These are phyloP conservation scores for Deroplatys truncata DNA, from an alignment of 2,888 invertebrate species.

Conservation along the genomic window DNA sequence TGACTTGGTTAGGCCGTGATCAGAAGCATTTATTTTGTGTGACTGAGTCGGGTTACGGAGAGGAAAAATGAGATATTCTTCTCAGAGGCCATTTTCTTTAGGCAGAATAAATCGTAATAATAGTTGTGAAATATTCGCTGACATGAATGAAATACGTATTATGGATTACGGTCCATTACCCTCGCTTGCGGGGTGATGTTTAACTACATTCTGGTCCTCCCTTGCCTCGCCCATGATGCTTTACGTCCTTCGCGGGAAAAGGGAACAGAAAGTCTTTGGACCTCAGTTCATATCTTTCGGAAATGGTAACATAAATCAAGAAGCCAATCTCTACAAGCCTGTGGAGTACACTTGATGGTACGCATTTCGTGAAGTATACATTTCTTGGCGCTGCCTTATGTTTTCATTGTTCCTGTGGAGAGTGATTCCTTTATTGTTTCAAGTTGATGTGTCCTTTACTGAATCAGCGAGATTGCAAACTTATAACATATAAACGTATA, in stretches of 20 bases:
- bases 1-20: not conserved
- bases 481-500: no score
- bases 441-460: not conserved
- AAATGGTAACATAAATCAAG: not conserved
- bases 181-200: not conserved
- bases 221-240: not conserved
- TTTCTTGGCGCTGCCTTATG: not conserved
- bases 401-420: no score
- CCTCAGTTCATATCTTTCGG: constrained; percentile 2
- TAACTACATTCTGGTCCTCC: not conserved
- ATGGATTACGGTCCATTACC: constrained; percentile 4
- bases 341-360: not conserved
- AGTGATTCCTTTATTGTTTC: not conserved
- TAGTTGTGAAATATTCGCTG: not conserved
- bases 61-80: not conserved
- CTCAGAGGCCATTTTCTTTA: not conserved
- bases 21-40: not conserved
- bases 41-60: not conserved
- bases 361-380: not conserved
- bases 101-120: not conserved
- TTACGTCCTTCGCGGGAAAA: not conserved
- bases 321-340: not conserved
- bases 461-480: not conserved
- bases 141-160: not conserved
- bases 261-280: not conserved